Conservation (phyloP, 2,888 invertebrate species). For the Ichneumoninae sp. region DNA sequence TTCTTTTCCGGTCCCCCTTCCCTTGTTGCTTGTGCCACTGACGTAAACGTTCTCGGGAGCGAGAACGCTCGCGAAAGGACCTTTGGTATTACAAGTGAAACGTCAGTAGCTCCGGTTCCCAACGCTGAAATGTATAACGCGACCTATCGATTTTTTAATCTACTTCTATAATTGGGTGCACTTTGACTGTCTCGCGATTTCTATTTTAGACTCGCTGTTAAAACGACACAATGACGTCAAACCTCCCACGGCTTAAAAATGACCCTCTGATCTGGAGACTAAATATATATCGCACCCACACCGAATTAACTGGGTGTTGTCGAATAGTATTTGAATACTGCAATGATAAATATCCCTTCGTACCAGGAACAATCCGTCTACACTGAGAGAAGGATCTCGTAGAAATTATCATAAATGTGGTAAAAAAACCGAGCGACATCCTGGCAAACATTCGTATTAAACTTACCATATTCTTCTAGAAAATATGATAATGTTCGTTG, state of each 20-base stretch:
- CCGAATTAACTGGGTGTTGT: background rate
- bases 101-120: background rate
- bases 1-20: background rate
- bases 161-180: slow-evolving; percentile 43
- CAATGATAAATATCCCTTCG: too few relatives aligned
- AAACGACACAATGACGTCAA: slow-evolving; percentile 40
- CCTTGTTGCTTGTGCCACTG: background rate
- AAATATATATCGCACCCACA: background rate
- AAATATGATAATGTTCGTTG: too few relatives aligned
- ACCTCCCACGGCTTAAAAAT: slow-evolving; percentile 18
- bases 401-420: too few relatives aligned
- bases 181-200: slow-evolving; percentile 36
- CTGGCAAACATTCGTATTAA: too few relatives aligned
- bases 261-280: background rate
- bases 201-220: slow-evolving; percentile 13
- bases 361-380: too few relatives aligned
- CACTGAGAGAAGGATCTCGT: too few relatives aligned
- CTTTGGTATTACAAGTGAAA: slow-evolving; percentile 54
- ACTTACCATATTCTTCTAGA: too few relatives aligned
- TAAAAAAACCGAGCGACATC: too few relatives aligned
- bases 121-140: slow-evolving; percentile 10
- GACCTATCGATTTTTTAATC: slow-evolving; percentile 46
- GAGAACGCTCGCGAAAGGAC: slow-evolving; percentile 4
- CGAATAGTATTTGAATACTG: background rate
- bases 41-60: background rate